Evolutionary conservation across 2,888 invertebrate species (phyloP).

Genomic region (Baccha elongata): DNA sequence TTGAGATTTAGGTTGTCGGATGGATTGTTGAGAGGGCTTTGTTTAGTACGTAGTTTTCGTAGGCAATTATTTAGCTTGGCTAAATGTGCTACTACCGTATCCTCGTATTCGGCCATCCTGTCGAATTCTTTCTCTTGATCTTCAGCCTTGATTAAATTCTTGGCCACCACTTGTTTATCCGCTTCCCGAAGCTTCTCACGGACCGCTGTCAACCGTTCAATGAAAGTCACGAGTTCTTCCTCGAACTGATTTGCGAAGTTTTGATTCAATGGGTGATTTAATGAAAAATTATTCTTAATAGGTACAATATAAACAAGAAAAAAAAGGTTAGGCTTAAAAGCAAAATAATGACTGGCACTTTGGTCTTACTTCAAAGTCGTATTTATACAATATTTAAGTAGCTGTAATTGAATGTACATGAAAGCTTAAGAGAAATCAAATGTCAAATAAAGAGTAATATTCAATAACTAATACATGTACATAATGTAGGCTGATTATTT

Average conservation of each 20-base stretch:
- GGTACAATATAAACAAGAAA: no score
- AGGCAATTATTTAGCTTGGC: slow-evolving; percentile 4
- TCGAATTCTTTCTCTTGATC: slow-evolving; percentile 26
- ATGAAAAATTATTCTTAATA: neutral
- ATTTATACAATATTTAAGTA: no score
- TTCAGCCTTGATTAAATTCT: slow-evolving; percentile 17
- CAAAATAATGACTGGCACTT: no score
- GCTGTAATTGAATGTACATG: no score
- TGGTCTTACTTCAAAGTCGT: no score
- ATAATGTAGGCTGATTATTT: no score
- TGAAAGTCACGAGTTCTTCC: slow-evolving; percentile 28
- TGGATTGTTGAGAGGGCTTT: neutral
- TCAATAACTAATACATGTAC: no score
- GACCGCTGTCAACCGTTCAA: slow-evolving; percentile 40
- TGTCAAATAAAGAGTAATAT: no score
- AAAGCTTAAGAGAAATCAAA: no score
- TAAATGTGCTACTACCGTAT: neutral
- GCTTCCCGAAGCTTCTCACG: slow-evolving; percentile 27
- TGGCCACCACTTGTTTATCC: slow-evolving; percentile 23
- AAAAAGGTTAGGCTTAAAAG: no score
- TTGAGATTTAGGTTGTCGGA: neutral
- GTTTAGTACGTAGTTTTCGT: slow-evolving; percentile 15
- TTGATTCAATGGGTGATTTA: slow-evolving; percentile 1
- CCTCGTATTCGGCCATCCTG: slow-evolving; percentile 33
- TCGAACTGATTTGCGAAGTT: slow-evolving; percentile 1